Percentiles rank a stretch among this genome's conserved stretches.
These are phyloP conservation scores for Dipodomys merriami DNA, from an alignment of 2,113 vertebrate genomes.

Conservation along the genomic window DNA sequence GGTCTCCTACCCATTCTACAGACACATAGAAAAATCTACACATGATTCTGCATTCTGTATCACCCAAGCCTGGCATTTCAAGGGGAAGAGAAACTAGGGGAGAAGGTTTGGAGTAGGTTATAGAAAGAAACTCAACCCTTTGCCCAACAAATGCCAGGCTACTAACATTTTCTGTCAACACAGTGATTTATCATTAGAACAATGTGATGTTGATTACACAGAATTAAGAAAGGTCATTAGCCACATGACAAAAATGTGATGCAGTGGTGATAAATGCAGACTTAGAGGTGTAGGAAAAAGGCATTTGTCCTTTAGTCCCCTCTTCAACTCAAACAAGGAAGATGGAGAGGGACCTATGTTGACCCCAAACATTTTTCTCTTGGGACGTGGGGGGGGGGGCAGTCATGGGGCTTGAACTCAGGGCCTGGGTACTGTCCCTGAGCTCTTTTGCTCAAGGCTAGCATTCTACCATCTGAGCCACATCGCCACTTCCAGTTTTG, in stretches of 20 bases:
- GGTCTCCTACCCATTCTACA: neutral
- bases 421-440: no score
- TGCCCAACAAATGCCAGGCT: neutral
- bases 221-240: neutral
- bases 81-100: neutral
- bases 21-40: neutral
- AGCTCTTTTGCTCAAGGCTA: no score
- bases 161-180: neutral
- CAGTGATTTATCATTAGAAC: neutral
- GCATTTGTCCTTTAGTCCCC: neutral
- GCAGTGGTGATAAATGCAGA: neutral
- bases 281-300: neutral
- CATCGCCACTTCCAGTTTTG: no score
- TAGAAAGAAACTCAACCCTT: neutral
- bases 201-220: neutral
- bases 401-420: no score
- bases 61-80: neutral
- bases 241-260: neutral
- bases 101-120: neutral
- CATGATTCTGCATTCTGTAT: neutral
- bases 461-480: no score
- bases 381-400: neutral
- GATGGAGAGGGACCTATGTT: accelerated
- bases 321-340: neutral
- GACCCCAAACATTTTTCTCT: no score